Conservation (phyloP, 2,113 vertebrate species). For the Seriola rivoliana region DNA sequence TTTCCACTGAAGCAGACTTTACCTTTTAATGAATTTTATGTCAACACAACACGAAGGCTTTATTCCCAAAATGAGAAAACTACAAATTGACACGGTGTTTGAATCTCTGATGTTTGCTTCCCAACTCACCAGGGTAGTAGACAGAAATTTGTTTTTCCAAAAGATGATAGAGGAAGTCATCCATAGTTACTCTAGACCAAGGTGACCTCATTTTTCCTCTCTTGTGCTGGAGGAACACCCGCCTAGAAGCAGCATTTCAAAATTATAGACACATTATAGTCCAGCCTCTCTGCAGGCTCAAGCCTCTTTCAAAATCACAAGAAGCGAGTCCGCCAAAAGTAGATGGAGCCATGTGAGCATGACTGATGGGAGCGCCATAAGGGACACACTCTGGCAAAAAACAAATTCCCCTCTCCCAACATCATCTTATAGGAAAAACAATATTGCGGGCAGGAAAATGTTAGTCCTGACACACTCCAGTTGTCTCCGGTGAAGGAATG, state of each 20-base stretch:
- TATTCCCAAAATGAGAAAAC: not conserved
- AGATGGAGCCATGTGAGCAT: constrained; percentile 52
- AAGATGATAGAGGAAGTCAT: not conserved
- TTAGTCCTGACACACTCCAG: constrained; percentile 41
- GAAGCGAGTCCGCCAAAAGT: constrained; percentile 45
- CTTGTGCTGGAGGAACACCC: not conserved
- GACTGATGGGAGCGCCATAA: constrained; percentile 58
- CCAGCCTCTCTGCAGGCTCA: constrained; percentile 31
- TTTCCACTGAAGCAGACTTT: not conserved
- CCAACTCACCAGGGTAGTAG: not conserved
- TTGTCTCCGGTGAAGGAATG: constrained; percentile 36
- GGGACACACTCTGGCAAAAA: constrained; percentile 26
- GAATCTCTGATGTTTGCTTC: not conserved
- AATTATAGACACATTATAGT: constrained; percentile 58
- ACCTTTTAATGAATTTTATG: not conserved
- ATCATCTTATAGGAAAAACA: constrained; percentile 41
- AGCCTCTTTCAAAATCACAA: constrained; percentile 52
- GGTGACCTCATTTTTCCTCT: constrained; percentile 40
- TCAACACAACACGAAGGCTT: not conserved
- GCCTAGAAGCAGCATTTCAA: constrained; percentile 38
- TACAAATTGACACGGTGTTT: not conserved
- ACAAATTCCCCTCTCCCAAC: constrained; percentile 20
- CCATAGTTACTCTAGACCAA: constrained; percentile 9
- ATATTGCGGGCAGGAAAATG: constrained; percentile 2
- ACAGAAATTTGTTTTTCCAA: constrained; percentile 18